phyloP scores from a whole-genome alignment of 2,113 vertebrate genomes.

The Myrmecobius fasciatus region DNA sequence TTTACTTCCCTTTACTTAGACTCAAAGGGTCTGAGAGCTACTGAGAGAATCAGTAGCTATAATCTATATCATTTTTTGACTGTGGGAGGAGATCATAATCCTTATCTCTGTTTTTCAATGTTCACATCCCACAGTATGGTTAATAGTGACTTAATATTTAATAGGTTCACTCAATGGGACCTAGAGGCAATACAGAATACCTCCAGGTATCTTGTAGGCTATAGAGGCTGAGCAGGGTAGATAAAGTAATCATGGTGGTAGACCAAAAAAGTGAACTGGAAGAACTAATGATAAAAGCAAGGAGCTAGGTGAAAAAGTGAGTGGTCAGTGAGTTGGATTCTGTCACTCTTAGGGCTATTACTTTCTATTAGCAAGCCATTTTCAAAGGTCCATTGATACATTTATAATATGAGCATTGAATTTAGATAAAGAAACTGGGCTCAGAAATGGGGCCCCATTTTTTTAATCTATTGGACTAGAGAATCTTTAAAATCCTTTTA shows the following conservation, averaged over 20 bases:
- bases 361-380: neutral
- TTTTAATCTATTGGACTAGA: neutral
- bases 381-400: neutral
- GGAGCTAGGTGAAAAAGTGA: neutral
- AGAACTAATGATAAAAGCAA: neutral
- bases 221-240: neutral
- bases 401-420: neutral
- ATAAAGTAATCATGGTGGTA: neutral
- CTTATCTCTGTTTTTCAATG: neutral
- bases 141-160: neutral
- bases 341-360: neutral
- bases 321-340: neutral
- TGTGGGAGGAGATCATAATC: neutral
- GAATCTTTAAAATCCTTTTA: neutral
- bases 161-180: neutral
- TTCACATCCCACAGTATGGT: neutral
- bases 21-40: neutral
- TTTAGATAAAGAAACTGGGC: neutral
- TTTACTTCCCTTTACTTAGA: neutral
- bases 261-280: neutral
- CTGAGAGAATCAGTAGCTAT: neutral
- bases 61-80: neutral
- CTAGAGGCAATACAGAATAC: neutral
- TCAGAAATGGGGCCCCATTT: neutral
- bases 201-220: no score